These are phyloP conservation scores for Callocephalon fimbriatum DNA, from an alignment of 2,113 vertebrate species.

Conservation along the genomic window DNA sequence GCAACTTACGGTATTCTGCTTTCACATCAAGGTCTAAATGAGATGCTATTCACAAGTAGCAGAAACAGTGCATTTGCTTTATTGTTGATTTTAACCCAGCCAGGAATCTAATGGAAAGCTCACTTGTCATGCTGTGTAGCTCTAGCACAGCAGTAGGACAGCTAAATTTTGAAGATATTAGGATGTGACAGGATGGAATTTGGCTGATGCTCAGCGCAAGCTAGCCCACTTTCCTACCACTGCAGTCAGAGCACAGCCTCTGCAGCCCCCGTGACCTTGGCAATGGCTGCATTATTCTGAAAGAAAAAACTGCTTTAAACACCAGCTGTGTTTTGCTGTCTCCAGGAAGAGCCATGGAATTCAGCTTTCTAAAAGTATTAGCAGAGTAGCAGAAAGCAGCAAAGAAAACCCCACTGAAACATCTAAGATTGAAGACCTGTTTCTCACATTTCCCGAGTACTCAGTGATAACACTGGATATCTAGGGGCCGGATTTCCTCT, in stretches of 20 bases:
- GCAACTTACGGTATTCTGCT: background rate
- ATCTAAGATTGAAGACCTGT: background rate
- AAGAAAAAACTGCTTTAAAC: background rate
- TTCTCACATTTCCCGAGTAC: background rate
- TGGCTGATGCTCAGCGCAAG: background rate
- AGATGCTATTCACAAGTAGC: background rate
- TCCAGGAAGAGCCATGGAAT: background rate
- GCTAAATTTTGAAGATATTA: background rate
- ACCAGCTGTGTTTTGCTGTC: conserved; percentile 7
- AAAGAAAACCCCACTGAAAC: background rate
- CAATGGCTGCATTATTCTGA: background rate
- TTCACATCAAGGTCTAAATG: background rate
- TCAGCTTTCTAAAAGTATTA: conserved; percentile 23
- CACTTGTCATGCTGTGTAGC: background rate
- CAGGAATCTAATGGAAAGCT: background rate
- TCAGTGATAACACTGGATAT: background rate
- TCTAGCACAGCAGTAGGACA: background rate
- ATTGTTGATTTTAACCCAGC: background rate
- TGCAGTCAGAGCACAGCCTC: conserved; percentile 26
- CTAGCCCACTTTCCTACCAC: background rate
- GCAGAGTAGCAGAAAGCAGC: background rate
- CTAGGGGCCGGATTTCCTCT: background rate
- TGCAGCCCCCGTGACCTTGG: background rate
- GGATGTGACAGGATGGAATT: background rate
- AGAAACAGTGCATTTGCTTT: background rate